Conservation (phyloP, 2,113 vertebrate genomes). For the Vulpes ferrilata region DNA sequence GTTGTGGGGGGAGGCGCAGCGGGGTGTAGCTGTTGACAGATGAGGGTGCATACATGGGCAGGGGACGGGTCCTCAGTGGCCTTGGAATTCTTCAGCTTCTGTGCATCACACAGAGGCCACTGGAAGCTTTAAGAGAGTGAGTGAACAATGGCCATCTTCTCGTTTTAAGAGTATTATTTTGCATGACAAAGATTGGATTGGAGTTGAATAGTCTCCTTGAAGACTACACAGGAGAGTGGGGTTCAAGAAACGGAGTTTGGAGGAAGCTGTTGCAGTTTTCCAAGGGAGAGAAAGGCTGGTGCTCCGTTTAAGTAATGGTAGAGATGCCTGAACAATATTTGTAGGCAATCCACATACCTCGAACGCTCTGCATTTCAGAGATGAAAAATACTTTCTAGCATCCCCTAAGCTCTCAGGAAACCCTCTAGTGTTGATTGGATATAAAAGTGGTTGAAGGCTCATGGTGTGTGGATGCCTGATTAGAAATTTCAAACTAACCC, state of each 20-base stretch:
- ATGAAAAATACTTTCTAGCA: conserved; percentile 16
- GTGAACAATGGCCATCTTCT: background rate
- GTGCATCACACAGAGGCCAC: background rate
- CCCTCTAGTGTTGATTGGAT: background rate
- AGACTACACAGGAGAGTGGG: background rate
- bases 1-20: background rate
- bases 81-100: background rate
- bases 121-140: background rate
- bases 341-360: background rate
- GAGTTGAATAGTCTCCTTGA: background rate
- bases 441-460: background rate
- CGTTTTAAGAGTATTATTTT: background rate
- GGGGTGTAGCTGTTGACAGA: background rate
- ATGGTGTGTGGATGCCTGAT: background rate
- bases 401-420: background rate
- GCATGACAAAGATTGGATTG: background rate
- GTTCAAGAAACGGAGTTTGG: background rate
- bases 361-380: background rate
- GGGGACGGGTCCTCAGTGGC: background rate
- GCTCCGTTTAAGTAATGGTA: background rate
- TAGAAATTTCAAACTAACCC: conserved; percentile 52
- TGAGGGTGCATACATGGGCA: background rate
- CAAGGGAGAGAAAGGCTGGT: background rate
- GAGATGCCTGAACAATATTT: background rate
- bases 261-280: background rate